These are phyloP conservation scores for Coecobrya sp. DNA, from an alignment of 2,888 invertebrate species.

Conservation along the genomic window DNA sequence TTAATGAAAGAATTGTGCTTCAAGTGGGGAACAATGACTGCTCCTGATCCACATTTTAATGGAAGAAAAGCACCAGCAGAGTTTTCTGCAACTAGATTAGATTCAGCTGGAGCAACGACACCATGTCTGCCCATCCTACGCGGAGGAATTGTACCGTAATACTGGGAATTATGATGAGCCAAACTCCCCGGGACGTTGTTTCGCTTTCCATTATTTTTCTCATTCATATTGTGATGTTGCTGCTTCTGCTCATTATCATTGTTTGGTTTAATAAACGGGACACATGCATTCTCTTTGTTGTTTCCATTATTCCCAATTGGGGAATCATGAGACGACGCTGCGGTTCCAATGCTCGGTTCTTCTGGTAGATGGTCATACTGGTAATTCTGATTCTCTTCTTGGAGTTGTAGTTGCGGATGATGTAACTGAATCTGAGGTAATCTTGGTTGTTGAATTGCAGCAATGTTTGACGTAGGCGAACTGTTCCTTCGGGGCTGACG, in stretches of 20 bases:
- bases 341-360: conserved; percentile 1
- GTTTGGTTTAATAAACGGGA: conserved; percentile 70
- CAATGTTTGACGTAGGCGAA: conserved; percentile 75
- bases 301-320: conserved; percentile 59
- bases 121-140: conserved; percentile 66
- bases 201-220: conserved; percentile 40
- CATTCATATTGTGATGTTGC: conserved; percentile 36
- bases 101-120: conserved; percentile 73
- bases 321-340: conserved; percentile 8
- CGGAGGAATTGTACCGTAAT: conserved; percentile 77
- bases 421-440: conserved; percentile 69
- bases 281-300: conserved; percentile 27
- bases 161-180: conserved; percentile 79
- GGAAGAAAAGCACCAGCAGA: conserved; percentile 61
- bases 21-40: conserved; percentile 73
- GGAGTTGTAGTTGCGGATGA: conserved; percentile 66
- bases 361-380: conserved; percentile 16
- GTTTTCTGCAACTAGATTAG: conserved; percentile 52
- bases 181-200: conserved; percentile 72
- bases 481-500: conserved; percentile 78
- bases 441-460: conserved; percentile 70
- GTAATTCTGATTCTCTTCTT: conserved; percentile 32
- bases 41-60: conserved; percentile 68
- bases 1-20: conserved; percentile 73
- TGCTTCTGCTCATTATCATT: conserved; percentile 43